A percentile compares a stretch with the other conserved stretches of the same genome.
These are phyloP conservation scores for Hyalella azteca DNA, from an alignment of 2,888 invertebrate species.

Conservation along the genomic window DNA sequence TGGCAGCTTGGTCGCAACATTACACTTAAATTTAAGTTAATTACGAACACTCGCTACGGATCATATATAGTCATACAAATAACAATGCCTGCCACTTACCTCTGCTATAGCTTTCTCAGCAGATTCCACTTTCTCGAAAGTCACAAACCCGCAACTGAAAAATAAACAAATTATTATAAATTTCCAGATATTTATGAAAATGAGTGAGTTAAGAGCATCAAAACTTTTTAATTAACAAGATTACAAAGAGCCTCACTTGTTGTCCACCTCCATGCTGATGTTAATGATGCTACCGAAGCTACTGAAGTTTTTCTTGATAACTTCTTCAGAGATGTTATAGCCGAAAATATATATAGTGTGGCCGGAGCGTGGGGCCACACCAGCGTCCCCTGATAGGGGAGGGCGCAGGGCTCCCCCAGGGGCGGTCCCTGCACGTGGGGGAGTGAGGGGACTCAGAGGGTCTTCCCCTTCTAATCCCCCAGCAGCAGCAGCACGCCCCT, in stretches of 20 bases:
- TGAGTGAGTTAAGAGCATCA: too few species aligned
- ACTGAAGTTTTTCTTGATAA: constrained; percentile 76
- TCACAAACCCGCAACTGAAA: constrained; percentile 79
- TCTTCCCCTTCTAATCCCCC: constrained; percentile 43
- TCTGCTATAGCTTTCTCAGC: constrained; percentile 85
- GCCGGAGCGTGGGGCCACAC: constrained; percentile 65
- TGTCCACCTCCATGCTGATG: constrained; percentile 83
- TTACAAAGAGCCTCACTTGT: too few species aligned
- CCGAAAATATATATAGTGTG: constrained; percentile 84
- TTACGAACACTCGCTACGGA: too few species aligned
- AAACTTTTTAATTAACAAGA: too few species aligned
- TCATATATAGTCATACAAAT: too few species aligned
- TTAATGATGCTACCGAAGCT: constrained; percentile 78
- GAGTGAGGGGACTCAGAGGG: constrained; percentile 60
- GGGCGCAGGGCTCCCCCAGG: background rate
- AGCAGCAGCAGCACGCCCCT: constrained; percentile 61
- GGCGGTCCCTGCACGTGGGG: constrained; percentile 1
- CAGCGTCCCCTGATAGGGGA: constrained; percentile 1
- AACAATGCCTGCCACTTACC: too few species aligned
- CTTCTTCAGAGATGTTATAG: constrained; percentile 79
- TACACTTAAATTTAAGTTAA: too few species aligned
- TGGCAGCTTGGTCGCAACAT: too few species aligned
- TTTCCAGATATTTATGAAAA: too few species aligned
- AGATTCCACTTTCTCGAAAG: constrained; percentile 86
- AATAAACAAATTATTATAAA: constrained; percentile 40